Conservation (phyloP, 2,797 vertebrate species). For the Anableps anableps region DNA sequence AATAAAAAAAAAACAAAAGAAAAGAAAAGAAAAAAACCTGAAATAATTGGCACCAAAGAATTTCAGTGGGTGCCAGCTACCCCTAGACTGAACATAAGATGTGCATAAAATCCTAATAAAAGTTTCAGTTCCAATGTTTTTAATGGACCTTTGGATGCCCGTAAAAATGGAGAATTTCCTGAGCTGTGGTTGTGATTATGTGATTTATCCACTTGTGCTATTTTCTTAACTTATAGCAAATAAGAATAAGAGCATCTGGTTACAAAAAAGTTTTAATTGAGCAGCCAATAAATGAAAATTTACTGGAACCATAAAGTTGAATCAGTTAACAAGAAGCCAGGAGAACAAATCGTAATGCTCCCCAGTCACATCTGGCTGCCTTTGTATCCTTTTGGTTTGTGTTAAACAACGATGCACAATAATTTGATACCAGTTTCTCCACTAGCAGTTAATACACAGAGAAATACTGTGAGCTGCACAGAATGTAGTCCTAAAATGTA, state of each 20-base stretch:
- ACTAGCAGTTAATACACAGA: constrained; percentile 29
- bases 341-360: constrained; percentile 18
- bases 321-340: constrained; percentile 3
- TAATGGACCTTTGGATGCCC: constrained; percentile 59
- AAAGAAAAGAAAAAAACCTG: too few species aligned
- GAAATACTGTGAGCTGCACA: constrained; percentile 21
- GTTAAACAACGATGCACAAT: constrained; percentile 27
- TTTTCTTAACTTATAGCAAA: constrained; percentile 21
- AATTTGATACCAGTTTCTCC: constrained; percentile 24
- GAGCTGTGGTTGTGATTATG: constrained; percentile 53
- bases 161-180: constrained; percentile 55
- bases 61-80: constrained; percentile 46
- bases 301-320: constrained; percentile 47
- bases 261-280: constrained; percentile 60
- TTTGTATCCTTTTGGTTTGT: constrained; percentile 1
- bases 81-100: constrained; percentile 47
- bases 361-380: constrained; percentile 24
- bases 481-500: constrained; percentile 38
- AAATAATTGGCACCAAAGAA: constrained; percentile 60
- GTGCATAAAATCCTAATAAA: constrained; percentile 56
- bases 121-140: constrained; percentile 58
- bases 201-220: constrained; percentile 26
- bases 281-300: constrained; percentile 38
- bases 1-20: constrained; percentile 3
- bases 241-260: constrained; percentile 71